Conservation (phyloP, 2,888 invertebrate genomes). For the Pasiphila rectangulata region DNA sequence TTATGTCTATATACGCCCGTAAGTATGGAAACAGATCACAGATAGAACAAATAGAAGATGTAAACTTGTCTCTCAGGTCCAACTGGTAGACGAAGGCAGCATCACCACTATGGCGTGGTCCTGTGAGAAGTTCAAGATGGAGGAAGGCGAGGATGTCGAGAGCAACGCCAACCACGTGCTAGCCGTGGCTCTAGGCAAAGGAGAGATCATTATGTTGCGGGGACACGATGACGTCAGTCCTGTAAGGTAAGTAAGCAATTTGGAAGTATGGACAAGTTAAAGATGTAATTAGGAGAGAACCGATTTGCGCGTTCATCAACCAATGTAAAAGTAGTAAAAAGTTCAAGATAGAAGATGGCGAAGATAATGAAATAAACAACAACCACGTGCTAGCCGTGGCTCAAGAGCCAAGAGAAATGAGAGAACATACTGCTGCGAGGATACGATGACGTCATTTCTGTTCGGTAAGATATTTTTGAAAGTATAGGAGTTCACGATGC, state of each 20-base stretch:
- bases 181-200: constrained; percentile 93
- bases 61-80: constrained; percentile 76
- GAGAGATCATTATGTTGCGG: constrained; percentile 92
- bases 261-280: too few relatives aligned
- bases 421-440: constrained; percentile 92
- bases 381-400: constrained; percentile 92
- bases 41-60: too few relatives aligned
- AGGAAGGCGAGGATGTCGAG: constrained; percentile 91
- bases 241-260: constrained; percentile 70
- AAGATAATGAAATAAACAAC: constrained; percentile 83
- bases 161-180: constrained; percentile 85
- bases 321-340: too few relatives aligned
- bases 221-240: constrained; percentile 97
- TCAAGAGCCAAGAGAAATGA: constrained; percentile 93
- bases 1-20: too few relatives aligned
- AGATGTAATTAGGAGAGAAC: too few relatives aligned
- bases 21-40: too few relatives aligned
- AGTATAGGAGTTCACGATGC: too few relatives aligned
- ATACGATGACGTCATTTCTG: constrained; percentile 96
- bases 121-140: constrained; percentile 98
- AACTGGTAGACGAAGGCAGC: constrained; percentile 90
- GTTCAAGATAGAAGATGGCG: constrained; percentile 98
- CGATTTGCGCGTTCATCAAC: too few relatives aligned
- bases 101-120: constrained; percentile 98
- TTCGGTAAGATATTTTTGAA: constrained; percentile 71